These are phyloP conservation scores for Sycophila texana DNA, from an alignment of 2,888 invertebrate genomes.

Conservation along the genomic window DNA sequence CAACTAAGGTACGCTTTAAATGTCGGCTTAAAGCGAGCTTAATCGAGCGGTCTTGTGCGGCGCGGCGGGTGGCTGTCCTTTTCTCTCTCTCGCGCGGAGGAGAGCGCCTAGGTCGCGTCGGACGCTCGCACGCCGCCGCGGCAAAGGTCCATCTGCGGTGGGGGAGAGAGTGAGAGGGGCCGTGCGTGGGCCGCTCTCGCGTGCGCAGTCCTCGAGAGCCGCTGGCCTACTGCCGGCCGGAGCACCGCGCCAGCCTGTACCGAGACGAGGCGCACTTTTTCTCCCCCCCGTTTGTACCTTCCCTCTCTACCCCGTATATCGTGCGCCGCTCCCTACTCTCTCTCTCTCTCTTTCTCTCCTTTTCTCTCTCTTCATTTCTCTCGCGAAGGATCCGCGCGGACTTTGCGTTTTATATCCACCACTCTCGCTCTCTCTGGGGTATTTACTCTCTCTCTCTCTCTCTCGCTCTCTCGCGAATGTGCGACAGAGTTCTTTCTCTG, in stretches of 20 bases:
- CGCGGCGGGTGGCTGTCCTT: background rate
- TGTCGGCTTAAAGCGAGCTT: slow-evolving; percentile 37
- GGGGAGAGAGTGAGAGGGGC: background rate
- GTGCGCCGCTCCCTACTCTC: slow-evolving; percentile 30
- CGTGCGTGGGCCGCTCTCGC: slow-evolving; percentile 49
- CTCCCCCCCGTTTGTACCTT: too few species aligned
- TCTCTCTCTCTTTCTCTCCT: slow-evolving; percentile 39
- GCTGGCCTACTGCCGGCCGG: slow-evolving; percentile 73
- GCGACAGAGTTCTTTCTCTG: background rate
- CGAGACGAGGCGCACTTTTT: slow-evolving; percentile 35
- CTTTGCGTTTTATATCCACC: background rate
- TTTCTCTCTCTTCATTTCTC: slow-evolving; percentile 12
- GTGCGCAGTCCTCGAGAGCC: slow-evolving; percentile 68
- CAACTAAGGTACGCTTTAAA: slow-evolving; percentile 47
- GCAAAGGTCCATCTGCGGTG: slow-evolving; percentile 36
- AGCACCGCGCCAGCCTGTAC: slow-evolving; percentile 2
- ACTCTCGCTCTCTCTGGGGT: slow-evolving; percentile 28
- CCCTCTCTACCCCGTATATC: slow-evolving; percentile 37
- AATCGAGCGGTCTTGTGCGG: slow-evolving; percentile 11
- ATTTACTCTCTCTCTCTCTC: slow-evolving; percentile 30
- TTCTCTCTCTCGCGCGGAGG: background rate
- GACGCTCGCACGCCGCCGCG: slow-evolving; percentile 46
- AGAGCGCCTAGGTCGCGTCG: slow-evolving; percentile 32
- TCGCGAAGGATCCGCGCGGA: slow-evolving; percentile 8
- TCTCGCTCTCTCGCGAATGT: slow-evolving; percentile 23